Evolutionary conservation across 2,797 vertebrate genomes (phyloP), one percentile per base, ranked within the genome.

Genomic region (Acanthopagrus latus): DNA sequence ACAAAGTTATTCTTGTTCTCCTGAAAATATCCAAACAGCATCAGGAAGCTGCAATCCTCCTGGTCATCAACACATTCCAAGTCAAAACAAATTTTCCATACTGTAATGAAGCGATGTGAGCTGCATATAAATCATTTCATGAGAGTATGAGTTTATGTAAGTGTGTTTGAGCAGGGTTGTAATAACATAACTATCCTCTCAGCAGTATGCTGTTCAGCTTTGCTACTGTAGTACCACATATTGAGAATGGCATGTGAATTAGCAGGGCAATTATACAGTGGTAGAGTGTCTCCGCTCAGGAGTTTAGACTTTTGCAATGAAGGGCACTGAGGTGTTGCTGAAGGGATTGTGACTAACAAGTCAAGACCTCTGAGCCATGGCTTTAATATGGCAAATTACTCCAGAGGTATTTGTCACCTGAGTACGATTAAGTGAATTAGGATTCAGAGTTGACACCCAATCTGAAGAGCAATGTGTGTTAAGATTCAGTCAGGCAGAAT

Each of bases 1-100:
- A 92, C 90, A 93, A 93, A 86, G 84, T 91, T 89, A 86, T 84
- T 85, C 76, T 82, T 91, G 89, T 91, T 90, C 78, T 78, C 60
- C 9, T 44, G 77, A 80, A 86, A 73, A 83, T 82, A 76, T 82
- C 56, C 80, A 89, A 86, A 87, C 74, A 57, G 66, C 58, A 58
- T 90, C 80, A 89, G 85, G 88, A 93, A 92, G 78, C 81, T 56
- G 41, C 85, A 82, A 64, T 38, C 44, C 70, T 56, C 73, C 67
- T 4, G 38, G 59, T 88, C 74, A 85, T 86, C 68, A 74, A 67
- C 72, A 76, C 74, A 79, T 78, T 73, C 51, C 50, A 81, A 84
- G 86, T 83, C 77, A 83, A 78, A 89, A 86, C 60, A 68, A 72
- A 9, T 80, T 86, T 80, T 73, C 60, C 71, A 73, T 81, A 81